Conservation (phyloP, 2,113 vertebrate species). For the Ceyx cyanopectus region DNA sequence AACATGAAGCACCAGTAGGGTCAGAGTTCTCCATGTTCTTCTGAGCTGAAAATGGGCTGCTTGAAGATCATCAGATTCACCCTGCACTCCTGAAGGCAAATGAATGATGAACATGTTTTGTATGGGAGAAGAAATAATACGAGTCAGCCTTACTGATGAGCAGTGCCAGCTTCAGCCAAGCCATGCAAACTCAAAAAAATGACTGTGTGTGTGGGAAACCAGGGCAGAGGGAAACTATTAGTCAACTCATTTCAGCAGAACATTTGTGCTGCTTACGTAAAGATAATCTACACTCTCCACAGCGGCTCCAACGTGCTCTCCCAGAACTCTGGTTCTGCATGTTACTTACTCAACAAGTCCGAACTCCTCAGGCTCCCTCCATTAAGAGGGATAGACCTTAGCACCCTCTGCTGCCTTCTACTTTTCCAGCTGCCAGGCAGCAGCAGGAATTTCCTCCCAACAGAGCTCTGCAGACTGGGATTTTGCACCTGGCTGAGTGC, state of each 20-base stretch:
- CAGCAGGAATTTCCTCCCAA: not conserved
- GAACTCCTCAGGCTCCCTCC: not conserved
- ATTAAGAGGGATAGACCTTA: not conserved
- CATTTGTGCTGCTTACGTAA: not conserved
- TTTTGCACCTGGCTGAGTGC: not conserved
- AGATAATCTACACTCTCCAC: conserved; percentile 1
- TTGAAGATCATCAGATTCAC: not conserved
- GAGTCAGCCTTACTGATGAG: not conserved
- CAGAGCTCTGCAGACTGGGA: not conserved
- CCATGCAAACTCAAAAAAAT: not conserved
- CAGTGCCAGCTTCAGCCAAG: not conserved
- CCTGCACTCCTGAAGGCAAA: not conserved
- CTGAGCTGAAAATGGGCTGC: not conserved
- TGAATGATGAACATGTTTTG: not conserved
- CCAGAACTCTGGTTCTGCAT: not conserved
- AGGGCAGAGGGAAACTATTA: not conserved
- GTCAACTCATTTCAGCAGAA: conserved; percentile 30
- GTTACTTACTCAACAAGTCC: not conserved
- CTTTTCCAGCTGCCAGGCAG: not conserved
- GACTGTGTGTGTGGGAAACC: not conserved
- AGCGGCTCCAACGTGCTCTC: not conserved
- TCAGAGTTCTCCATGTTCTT: not conserved
- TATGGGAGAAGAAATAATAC: not conserved
- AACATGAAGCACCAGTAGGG: not conserved
- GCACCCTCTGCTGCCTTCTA: not conserved